Conservation (phyloP, 2,888 invertebrate genomes). For the Gastrophysa polygoni region DNA sequence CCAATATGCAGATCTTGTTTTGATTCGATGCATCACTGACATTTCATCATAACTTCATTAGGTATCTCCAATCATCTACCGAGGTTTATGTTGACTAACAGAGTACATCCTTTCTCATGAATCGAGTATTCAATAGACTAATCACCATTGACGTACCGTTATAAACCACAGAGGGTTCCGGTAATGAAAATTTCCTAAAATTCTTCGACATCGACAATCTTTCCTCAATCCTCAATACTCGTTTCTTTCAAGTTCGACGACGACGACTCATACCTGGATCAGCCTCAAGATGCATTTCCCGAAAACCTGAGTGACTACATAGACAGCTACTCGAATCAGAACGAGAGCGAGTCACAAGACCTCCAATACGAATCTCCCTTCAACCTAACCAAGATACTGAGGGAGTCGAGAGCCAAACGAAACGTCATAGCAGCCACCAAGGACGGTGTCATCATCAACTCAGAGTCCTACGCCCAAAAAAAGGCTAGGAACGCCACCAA, state of each 20-base stretch:
- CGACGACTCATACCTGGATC: background rate
- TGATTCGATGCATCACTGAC: too few species aligned
- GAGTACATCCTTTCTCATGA: too few species aligned
- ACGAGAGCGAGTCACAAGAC: background rate
- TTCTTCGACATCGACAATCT: too few species aligned
- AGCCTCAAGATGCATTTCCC: background rate
- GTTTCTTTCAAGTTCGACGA: background rate
- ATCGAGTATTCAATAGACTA: too few species aligned
- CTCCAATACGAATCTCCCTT: constrained; percentile 9
- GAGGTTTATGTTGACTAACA: too few species aligned
- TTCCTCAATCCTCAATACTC: too few species aligned
- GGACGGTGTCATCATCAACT: constrained; percentile 54
- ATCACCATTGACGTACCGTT: too few species aligned
- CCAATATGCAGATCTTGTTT: too few species aligned
- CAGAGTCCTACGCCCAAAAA: constrained; percentile 51
- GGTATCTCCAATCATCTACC: too few species aligned
- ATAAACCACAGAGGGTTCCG: too few species aligned
- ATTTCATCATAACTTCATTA: too few species aligned
- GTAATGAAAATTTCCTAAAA: too few species aligned
- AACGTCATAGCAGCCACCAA: constrained; percentile 50
- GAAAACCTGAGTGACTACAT: background rate
- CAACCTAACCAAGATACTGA: constrained; percentile 32
- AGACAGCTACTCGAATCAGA: background rate
- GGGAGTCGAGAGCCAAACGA: constrained; percentile 50
- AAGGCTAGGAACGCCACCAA: constrained; percentile 39